phyloP scores from a whole-genome alignment of 2,113 vertebrate species.

The Coracopsis vasa region DNA sequence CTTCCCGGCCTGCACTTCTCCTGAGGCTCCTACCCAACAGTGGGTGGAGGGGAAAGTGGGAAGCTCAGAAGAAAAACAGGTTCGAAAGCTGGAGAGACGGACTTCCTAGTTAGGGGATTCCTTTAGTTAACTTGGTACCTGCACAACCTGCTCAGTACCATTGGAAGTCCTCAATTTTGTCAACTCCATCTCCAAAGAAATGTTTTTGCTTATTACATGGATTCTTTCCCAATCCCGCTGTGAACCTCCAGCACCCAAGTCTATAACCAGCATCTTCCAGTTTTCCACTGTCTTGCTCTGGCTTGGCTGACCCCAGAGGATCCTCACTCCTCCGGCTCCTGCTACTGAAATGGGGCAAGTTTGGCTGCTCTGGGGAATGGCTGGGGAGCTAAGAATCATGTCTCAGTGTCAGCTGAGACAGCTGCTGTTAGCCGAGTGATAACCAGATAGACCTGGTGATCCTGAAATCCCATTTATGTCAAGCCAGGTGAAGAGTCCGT shows the following conservation, averaged over 20 bases:
- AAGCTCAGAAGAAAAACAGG: background rate
- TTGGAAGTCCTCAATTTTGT: background rate
- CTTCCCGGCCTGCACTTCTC: background rate
- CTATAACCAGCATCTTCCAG: background rate
- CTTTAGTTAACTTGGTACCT: fast-evolving
- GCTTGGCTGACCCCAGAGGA: background rate
- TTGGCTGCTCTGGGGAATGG: background rate
- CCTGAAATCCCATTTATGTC: background rate
- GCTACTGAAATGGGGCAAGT: background rate
- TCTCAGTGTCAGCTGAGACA: background rate
- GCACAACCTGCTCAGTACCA: background rate
- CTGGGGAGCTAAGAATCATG: background rate
- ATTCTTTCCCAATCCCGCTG: background rate
- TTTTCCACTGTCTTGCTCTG: fast-evolving
- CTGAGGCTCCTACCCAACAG: fast-evolving
- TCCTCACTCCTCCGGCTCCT: background rate
- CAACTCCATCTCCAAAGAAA: background rate
- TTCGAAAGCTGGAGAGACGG: fast-evolving
- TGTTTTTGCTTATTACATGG: background rate
- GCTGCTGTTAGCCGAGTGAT: background rate
- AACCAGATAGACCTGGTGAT: background rate
- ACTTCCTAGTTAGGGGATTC: fast-evolving
- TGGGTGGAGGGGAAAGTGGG: fast-evolving
- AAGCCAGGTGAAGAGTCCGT: background rate
- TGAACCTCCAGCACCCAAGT: background rate